Evolutionary conservation across 2,113 vertebrate species (phyloP).

Genomic region (Regulus satrapa): DNA sequence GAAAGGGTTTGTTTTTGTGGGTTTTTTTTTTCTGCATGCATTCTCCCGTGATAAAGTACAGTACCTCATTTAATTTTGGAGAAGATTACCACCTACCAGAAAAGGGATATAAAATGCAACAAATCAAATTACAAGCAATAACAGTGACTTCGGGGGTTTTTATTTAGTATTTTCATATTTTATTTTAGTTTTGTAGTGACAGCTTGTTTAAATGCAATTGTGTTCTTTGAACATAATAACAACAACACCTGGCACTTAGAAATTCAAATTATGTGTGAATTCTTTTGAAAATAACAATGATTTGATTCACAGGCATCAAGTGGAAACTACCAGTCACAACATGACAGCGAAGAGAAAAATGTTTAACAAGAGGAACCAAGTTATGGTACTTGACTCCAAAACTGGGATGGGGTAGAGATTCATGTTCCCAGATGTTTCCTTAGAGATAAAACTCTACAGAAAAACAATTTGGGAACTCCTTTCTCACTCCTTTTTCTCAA

Average conservation of each 20-base stretch:
- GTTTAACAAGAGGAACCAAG: background rate
- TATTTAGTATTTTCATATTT: background rate
- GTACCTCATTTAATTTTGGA: background rate
- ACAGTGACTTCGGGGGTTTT: background rate
- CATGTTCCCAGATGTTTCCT: background rate
- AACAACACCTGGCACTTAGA: constrained; percentile 3
- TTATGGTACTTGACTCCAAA: background rate
- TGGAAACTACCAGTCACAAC: constrained; percentile 10
- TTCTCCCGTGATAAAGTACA: background rate
- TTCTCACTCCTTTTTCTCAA: background rate
- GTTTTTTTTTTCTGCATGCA: background rate
- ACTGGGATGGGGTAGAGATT: background rate
- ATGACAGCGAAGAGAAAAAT: background rate
- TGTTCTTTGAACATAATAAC: background rate
- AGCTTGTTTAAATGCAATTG: background rate
- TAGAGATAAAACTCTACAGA: background rate
- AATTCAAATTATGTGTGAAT: background rate
- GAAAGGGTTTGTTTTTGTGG: too few species aligned
- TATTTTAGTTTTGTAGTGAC: background rate
- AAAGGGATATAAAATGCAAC: background rate
- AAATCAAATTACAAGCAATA: background rate
- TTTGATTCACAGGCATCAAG: background rate
- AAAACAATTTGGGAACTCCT: background rate
- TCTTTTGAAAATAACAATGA: background rate
- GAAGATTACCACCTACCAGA: constrained; percentile 12